phyloP scores from a whole-genome alignment of 2,888 invertebrate species.

The Napeogenes inachia region DNA sequence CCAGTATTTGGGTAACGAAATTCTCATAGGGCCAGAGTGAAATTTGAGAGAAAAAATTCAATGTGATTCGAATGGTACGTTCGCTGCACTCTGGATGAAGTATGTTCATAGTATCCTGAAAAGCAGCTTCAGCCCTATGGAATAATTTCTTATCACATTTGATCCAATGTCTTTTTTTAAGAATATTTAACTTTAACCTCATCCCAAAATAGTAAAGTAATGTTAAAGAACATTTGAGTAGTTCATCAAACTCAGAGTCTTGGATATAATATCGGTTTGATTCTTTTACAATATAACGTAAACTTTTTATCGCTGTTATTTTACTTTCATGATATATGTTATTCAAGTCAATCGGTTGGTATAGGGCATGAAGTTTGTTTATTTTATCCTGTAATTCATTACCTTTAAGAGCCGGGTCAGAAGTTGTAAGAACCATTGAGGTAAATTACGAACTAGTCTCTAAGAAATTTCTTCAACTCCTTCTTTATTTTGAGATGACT shows the following conservation, averaged over 20 bases:
- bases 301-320: slow-evolving; percentile 40
- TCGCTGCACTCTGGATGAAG: slow-evolving; percentile 53
- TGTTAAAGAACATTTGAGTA: slow-evolving; percentile 49
- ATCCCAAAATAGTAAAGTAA: slow-evolving; percentile 56
- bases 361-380: slow-evolving; percentile 37
- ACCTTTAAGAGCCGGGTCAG: slow-evolving; percentile 8
- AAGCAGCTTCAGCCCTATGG: slow-evolving; percentile 45
- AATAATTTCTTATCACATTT: slow-evolving; percentile 46
- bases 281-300: slow-evolving; percentile 41
- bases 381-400: slow-evolving; percentile 41
- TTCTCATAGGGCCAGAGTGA: slow-evolving; percentile 52
- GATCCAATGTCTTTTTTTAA: slow-evolving; percentile 39
- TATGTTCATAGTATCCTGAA: slow-evolving; percentile 47
- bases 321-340: slow-evolving; percentile 39
- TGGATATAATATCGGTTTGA: slow-evolving; percentile 37
- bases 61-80: slow-evolving; percentile 44
- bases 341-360: slow-evolving; percentile 47
- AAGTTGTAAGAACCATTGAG: background rate
- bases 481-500: too few species aligned
- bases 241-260: slow-evolving; percentile 43
- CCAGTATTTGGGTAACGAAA: slow-evolving; percentile 52
- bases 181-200: slow-evolving; percentile 46
- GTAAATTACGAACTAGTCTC: too few species aligned
- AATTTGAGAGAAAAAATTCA: slow-evolving; percentile 47
- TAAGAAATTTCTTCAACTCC: too few species aligned